A percentile compares a stretch with the other conserved stretches of the same genome.
phyloP scores from a whole-genome alignment of 1,140 invertebrate species.

The Drosophila ohnishii region DNA sequence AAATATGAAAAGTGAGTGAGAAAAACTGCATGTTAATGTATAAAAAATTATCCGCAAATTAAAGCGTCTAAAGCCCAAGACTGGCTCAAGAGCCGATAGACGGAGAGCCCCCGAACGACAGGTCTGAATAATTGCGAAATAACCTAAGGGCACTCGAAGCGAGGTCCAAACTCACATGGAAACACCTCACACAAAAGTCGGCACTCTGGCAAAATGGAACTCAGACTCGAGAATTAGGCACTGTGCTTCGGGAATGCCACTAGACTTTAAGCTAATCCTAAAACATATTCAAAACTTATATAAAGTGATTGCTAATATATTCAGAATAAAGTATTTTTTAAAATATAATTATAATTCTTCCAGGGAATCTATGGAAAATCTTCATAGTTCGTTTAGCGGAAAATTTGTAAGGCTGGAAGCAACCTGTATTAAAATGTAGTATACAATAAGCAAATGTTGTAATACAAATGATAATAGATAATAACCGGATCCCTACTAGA shows the following conservation, averaged over 20 bases:
- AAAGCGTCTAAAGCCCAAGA: slow-evolving; percentile 64
- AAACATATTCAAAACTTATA: no score
- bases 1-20: slow-evolving; percentile 63
- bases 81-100: slow-evolving; percentile 35
- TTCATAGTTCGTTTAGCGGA: background rate
- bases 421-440: background rate
- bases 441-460: background rate
- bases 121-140: slow-evolving; percentile 63
- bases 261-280: background rate
- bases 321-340: background rate
- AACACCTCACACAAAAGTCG: slow-evolving; percentile 36
- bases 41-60: slow-evolving; percentile 77
- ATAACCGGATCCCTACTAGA: background rate
- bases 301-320: slow-evolving; percentile 3
- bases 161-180: slow-evolving; percentile 44
- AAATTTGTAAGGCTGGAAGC: background rate
- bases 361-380: background rate
- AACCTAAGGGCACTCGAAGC: slow-evolving; percentile 68
- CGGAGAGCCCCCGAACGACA: slow-evolving; percentile 32
- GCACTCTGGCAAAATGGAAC: slow-evolving; percentile 20
- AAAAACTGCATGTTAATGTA: slow-evolving; percentile 76
- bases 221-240: slow-evolving; percentile 23
- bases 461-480: background rate
- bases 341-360: background rate
- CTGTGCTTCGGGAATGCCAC: background rate